Evolutionary conservation across 1,140 invertebrate species (phyloP).

Genomic region (Trichoplusia ni): DNA sequence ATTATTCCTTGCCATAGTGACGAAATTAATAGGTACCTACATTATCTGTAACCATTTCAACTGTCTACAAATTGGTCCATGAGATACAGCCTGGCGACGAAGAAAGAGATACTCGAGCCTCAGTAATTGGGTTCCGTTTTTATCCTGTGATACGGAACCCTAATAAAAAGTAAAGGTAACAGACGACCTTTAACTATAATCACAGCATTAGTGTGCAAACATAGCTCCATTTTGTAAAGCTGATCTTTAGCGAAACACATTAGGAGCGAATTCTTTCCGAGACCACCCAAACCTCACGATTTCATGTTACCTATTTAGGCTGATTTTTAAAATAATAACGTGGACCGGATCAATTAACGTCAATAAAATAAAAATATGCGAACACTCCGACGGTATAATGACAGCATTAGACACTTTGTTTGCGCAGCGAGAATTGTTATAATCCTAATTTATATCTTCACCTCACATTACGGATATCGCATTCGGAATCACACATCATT

Average conservation of each 20-base stretch:
- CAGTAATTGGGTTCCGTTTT: too few species aligned
- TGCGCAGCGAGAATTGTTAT: neutral
- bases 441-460: neutral
- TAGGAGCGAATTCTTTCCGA: constrained; percentile 3
- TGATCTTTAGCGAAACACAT: constrained; percentile 6
- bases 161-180: neutral
- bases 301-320: constrained; percentile 8
- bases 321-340: constrained; percentile 20
- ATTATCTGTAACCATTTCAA: too few species aligned
- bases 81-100: too few species aligned
- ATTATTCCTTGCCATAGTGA: too few species aligned
- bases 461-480: too few species aligned
- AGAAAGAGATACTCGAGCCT: too few species aligned
- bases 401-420: constrained; percentile 10
- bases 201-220: neutral
- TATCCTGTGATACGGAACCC: too few species aligned
- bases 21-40: too few species aligned
- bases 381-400: constrained; percentile 7
- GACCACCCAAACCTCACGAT: constrained; percentile 26
- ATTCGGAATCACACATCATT: constrained; percentile 20
- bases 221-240: constrained; percentile 4
- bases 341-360: constrained; percentile 24
- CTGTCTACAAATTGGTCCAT: too few species aligned
- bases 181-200: neutral
- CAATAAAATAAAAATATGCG: constrained; percentile 28